Evolutionary conservation across 1,140 invertebrate species (phyloP), one percentile per base, ranked within the genome.

Genomic region (Procambarus virginalis): DNA sequence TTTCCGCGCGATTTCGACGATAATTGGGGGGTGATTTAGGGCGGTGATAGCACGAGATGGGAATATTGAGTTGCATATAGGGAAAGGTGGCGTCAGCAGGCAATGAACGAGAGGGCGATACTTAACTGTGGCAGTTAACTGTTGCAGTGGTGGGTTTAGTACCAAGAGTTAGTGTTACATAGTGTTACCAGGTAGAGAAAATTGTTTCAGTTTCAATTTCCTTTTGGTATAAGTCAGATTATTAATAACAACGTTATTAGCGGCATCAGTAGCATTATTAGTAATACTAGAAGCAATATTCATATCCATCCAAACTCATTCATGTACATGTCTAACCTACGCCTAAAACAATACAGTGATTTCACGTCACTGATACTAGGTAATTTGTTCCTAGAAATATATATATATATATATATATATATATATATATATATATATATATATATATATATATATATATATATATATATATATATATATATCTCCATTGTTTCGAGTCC

Each of bases 1-100:
- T 80, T 80, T 80, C 49, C 78, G 22, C 78, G 78, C 49, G 34
- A 58, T 80, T 80, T 20, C 12, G 17, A 17, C 78, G 55, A 80
- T 80, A 55, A 80, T 80, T 80, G 22, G 14, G n/a, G 49, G n/a
- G 34, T 34, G 34, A 17, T 80, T 80, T 58, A 80, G 49, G 78
- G 78, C 20, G 49, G 8, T 17, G 60, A 64, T 64, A 64, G 60
- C 60, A 55, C 4, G 60, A 17, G 17, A 20, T 64, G 60, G 60
- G 60, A 17, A 64, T 64, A 5, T 64, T 64, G 4, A 5, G 20
- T 17, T 64, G 60, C 60, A 17, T 64, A 64, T 64, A 64, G 12
- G 12, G 60, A 64, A 64, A 64, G 60, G 0, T 73, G 68, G 34
- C 3, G 68, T 20, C 51, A 10, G n/a, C 20, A 73, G n/a, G 9